A percentile compares a stretch with the other conserved stretches of the same genome.
These are phyloP conservation scores for Tribolium madens DNA, from an alignment of 1,140 invertebrate species.

Conservation along the genomic window DNA sequence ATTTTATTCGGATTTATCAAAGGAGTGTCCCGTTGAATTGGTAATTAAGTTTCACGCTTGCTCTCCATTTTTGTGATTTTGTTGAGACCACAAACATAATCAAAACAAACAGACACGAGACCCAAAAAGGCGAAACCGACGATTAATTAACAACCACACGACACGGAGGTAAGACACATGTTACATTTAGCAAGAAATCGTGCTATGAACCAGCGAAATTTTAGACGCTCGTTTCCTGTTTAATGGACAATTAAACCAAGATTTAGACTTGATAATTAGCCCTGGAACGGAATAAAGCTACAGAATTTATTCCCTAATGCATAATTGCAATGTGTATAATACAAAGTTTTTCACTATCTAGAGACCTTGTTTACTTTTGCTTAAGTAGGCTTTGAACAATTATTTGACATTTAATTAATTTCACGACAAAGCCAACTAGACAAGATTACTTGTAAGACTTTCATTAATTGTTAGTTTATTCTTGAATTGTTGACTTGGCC, in stretches of 20 bases:
- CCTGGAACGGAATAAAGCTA: slow-evolving; percentile 16
- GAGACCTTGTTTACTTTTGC: background rate
- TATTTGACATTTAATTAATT: background rate
- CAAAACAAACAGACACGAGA: slow-evolving; percentile 28
- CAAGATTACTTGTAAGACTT: background rate
- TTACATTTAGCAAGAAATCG: background rate
- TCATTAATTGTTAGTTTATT: background rate
- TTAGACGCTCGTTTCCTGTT: background rate
- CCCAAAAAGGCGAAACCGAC: slow-evolving; percentile 30
- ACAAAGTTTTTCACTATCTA: background rate
- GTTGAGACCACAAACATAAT: slow-evolving; percentile 14
- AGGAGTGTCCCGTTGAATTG: slow-evolving; percentile 57
- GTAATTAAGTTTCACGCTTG: slow-evolving; percentile 49
- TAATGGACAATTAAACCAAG: slow-evolving; percentile 24
- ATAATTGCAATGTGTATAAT: slow-evolving; percentile 36
- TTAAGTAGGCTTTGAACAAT: background rate
- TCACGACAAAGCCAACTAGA: background rate
- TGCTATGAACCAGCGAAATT: background rate
- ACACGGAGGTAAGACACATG: slow-evolving; percentile 8
- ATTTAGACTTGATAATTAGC: slow-evolving; percentile 6
- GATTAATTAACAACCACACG: slow-evolving; percentile 28
- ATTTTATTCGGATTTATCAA: slow-evolving; percentile 53
- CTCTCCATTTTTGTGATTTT: slow-evolving; percentile 3
- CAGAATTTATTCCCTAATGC: background rate
- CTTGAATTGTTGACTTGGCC: background rate